phyloP scores from a whole-genome alignment of 2,797 vertebrate species.

The Linurgus olivaceus region DNA sequence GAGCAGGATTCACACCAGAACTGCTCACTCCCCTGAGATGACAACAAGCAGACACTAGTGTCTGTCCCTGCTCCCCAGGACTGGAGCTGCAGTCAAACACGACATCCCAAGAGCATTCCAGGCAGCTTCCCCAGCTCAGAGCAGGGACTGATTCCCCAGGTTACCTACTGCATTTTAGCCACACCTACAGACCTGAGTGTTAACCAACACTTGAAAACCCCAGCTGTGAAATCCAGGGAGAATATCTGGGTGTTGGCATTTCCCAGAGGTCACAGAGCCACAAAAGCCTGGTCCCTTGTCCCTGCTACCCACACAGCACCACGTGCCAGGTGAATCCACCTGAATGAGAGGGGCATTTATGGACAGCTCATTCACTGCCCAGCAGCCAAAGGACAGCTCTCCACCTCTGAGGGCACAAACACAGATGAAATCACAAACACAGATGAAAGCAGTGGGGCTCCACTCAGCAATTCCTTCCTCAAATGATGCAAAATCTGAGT shows the following conservation, averaged over 20 bases:
- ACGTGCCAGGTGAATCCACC: not conserved
- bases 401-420: not conserved
- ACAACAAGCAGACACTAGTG: not conserved
- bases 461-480: not conserved
- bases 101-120: not conserved
- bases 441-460: not conserved
- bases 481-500: accelerated
- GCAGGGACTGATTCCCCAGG: not conserved
- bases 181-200: not conserved
- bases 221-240: not conserved
- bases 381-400: not conserved
- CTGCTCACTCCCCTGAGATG: not conserved
- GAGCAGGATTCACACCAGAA: not conserved
- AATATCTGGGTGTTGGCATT: not conserved
- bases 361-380: not conserved
- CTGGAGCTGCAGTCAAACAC: not conserved
- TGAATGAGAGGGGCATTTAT: not conserved
- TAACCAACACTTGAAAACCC: accelerated
- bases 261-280: not conserved
- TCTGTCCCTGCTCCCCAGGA: not conserved
- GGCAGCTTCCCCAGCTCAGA: not conserved
- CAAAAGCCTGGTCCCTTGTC: not conserved
- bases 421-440: not conserved
- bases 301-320: not conserved
- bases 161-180: not conserved